A percentile compares a stretch with the other conserved stretches of the same genome.
phyloP scores from a whole-genome alignment of 2,797 vertebrate genomes.

The Danionella dracula region DNA sequence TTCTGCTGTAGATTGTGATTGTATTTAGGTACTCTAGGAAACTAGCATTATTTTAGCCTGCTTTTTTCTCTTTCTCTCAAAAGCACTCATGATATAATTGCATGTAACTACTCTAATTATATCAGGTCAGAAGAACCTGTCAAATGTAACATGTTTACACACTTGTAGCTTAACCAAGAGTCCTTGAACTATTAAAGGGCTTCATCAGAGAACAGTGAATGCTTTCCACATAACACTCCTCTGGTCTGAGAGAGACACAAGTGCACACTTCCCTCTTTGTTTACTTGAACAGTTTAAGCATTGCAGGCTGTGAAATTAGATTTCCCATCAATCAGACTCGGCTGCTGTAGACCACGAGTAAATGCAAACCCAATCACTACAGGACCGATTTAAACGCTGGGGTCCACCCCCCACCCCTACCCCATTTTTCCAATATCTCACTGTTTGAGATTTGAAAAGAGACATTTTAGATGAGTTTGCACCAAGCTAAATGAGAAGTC shows the following conservation, averaged over 20 bases:
- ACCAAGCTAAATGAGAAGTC: constrained; percentile 14
- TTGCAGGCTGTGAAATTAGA: constrained; percentile 68
- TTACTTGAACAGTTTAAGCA: constrained; percentile 56
- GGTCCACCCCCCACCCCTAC: background rate
- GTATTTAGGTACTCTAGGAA: too few species aligned
- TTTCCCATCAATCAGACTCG: constrained; percentile 9
- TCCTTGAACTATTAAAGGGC: constrained; percentile 40
- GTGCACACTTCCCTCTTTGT: constrained; percentile 48
- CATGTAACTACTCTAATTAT: constrained; percentile 37
- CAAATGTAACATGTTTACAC: constrained; percentile 50
- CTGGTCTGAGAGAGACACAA: constrained; percentile 30
- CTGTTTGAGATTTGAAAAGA: constrained; percentile 1
- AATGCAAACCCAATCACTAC: constrained; percentile 12
- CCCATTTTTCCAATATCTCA: background rate
- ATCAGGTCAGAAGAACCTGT: constrained; percentile 39
- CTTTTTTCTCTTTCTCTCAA: constrained; percentile 5
- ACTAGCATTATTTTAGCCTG: constrained; percentile 18
- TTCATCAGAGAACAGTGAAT: constrained; percentile 25
- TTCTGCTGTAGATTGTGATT: too few species aligned
- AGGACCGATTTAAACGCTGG: constrained; percentile 1
- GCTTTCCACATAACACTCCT: constrained; percentile 4
- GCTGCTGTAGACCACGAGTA: background rate
- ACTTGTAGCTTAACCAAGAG: constrained; percentile 40
- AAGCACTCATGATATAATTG: background rate
- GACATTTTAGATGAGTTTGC: constrained; percentile 4